Base-by-base conservation (phyloP, 1,140 invertebrate species). In the Diabrotica virgifera region DNA sequence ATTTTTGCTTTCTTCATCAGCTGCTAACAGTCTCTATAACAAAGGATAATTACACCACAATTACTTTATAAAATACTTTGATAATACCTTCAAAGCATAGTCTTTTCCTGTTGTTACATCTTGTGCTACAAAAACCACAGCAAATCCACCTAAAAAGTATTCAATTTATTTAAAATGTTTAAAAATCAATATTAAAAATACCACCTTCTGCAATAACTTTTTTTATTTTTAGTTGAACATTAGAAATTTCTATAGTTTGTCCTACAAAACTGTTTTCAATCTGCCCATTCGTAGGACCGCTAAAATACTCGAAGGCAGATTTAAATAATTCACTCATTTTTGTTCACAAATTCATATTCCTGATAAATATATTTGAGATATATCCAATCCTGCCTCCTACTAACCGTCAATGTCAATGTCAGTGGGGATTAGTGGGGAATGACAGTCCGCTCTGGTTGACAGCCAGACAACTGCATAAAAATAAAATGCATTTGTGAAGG, bases 161-260 rank as follows among this genome's bases (percentile, higher is more conserved):
- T 75, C 71, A 59, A 61, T 68, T 59, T 36, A 62, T 56, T 12
- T 69, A 46, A 58, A 62, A 62, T 52, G 61, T 62, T 60, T 24
- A 70, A 67, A 71, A 67, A 75, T 70, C 68, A 72, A 77, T 72
- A 74, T 58, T 63, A 68, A 71, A 65, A 63, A 67, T 74, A 96
- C 95, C 95, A 96, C 95, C 95, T 91, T 97, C 95, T 57, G 94
- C 95, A 70, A 97, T 93, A 72, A 96, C 89, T 82, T 88, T 89
- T 80, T 90, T 94, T 55, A 96, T 91, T 78, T 91, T 85, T 63
- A 97, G 82, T 83, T 93, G 95, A 76, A 94, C 89, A 78, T 89
- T 90, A 70, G 89, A 92, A 70, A 97, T 87, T 82, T 97, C 94
- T 55, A 97, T 85, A 71, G 86, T 83, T 82, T 96, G 92, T 38